Evolutionary conservation across 2,113 vertebrate genomes (phyloP).

Genomic region (Pedionomus torquatus): DNA sequence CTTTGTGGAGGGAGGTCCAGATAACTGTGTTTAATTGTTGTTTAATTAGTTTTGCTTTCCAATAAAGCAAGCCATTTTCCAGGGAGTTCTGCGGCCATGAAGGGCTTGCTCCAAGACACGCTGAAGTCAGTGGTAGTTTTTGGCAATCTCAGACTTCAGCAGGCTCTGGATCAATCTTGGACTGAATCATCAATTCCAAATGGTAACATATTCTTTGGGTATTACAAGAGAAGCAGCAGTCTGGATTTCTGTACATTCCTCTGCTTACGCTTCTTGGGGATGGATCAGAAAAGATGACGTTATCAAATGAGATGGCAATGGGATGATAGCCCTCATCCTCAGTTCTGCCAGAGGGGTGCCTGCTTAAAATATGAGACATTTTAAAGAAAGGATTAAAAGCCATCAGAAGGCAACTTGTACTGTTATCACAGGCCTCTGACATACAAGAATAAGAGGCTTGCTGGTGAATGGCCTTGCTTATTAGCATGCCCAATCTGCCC

Average conservation of each 20-base stretch:
- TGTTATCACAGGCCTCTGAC: background rate
- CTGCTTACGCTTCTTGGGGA: background rate
- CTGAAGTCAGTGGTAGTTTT: background rate
- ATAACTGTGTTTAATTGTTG: background rate
- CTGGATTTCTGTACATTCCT: background rate
- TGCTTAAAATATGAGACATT: background rate
- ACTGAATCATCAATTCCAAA: background rate
- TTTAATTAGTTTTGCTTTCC: background rate
- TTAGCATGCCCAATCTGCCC: background rate
- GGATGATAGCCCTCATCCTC: background rate
- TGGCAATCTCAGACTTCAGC: background rate
- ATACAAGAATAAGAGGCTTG: background rate
- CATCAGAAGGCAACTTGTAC: background rate
- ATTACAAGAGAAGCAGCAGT: background rate
- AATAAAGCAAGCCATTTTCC: background rate
- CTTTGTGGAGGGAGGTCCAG: background rate
- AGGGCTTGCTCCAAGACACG: background rate
- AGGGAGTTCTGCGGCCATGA: background rate
- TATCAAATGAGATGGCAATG: background rate
- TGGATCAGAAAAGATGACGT: background rate
- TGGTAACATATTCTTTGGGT: background rate
- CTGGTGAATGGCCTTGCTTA: background rate
- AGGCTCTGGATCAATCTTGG: background rate
- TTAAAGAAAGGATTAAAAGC: background rate
- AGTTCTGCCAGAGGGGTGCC: background rate